Conservation (phyloP, 1,140 invertebrate genomes). For the Drosophila pandora region DNA sequence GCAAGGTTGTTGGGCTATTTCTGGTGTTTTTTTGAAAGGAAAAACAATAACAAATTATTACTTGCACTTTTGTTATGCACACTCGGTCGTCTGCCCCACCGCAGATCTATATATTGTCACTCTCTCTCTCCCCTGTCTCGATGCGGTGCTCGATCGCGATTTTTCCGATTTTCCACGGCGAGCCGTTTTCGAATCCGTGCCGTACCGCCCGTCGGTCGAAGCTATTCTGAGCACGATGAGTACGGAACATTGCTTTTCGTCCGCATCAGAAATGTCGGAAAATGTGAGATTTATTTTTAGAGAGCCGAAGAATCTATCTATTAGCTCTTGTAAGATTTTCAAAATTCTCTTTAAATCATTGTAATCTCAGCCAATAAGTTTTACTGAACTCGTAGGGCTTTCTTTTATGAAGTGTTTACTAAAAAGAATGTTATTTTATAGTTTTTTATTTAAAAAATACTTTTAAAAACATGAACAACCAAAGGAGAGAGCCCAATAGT, state of each 20-base stretch:
- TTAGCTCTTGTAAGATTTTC: conserved; percentile 17
- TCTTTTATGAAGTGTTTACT: no score
- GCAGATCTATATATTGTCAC: conserved; percentile 26
- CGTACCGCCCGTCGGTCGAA: conserved; percentile 70
- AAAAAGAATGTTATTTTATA: no score
- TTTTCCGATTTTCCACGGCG: conserved; percentile 41
- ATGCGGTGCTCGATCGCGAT: conserved; percentile 49
- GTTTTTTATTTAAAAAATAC: not conserved
- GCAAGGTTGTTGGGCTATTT: conserved; percentile 27
- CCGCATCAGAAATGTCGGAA: conserved; percentile 44
- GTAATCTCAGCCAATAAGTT: not conserved
- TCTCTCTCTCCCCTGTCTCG: conserved; percentile 15
- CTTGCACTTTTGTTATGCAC: conserved; percentile 76
- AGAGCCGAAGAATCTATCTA: conserved; percentile 8
- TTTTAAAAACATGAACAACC: not conserved
- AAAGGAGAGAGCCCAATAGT: not conserved
- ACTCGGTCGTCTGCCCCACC: conserved; percentile 30
- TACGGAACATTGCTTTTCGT: conserved; percentile 46
- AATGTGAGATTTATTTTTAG: conserved; percentile 57
- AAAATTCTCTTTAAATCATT: conserved; percentile 10
- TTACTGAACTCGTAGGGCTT: no score
- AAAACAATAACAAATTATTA: conserved; percentile 66
- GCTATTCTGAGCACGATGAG: conserved; percentile 66
- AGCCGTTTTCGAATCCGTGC: conserved; percentile 45
- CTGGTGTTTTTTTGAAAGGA: conserved; percentile 49